Percentiles rank a stretch among this genome's conserved stretches.
Conservation (phyloP, 2,888 invertebrate genomes). For the Pandemis cinnamomeana region DNA sequence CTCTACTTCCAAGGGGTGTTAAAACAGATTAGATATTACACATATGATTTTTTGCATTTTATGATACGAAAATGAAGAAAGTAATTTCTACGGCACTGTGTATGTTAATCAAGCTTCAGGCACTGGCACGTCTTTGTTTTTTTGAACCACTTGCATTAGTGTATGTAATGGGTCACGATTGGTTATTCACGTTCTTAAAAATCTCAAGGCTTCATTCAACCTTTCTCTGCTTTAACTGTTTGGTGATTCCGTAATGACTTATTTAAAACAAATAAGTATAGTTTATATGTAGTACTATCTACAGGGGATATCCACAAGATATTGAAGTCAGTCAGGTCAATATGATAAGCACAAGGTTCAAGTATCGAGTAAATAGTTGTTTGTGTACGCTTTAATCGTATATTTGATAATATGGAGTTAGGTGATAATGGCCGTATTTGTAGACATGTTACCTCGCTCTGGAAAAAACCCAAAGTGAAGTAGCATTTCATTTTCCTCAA, state of each 20-base stretch:
- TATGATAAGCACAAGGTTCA: conserved; percentile 13
- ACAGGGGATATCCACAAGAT: conserved; percentile 3
- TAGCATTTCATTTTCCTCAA: background rate
- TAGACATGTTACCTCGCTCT: background rate
- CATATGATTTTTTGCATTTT: too few species aligned
- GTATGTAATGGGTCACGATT: background rate
- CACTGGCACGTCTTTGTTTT: background rate
- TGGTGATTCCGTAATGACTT: background rate
- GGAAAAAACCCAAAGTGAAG: background rate
- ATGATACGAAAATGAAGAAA: background rate
- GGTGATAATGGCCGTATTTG: background rate
- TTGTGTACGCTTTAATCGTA: background rate
- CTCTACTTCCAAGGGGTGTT: background rate
- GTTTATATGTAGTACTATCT: background rate
- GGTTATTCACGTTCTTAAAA: background rate
- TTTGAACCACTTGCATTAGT: background rate
- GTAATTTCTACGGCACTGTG: background rate
- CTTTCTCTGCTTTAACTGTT: background rate
- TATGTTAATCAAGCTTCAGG: background rate
- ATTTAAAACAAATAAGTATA: background rate
- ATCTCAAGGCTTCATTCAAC: background rate
- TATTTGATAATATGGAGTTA: conserved; percentile 1
- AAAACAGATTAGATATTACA: background rate
- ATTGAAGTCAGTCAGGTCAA: conserved; percentile 17
- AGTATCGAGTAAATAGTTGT: background rate